phyloP scores from a whole-genome alignment of 2,113 vertebrate species.

The Myrmecophaga tridactyla region DNA sequence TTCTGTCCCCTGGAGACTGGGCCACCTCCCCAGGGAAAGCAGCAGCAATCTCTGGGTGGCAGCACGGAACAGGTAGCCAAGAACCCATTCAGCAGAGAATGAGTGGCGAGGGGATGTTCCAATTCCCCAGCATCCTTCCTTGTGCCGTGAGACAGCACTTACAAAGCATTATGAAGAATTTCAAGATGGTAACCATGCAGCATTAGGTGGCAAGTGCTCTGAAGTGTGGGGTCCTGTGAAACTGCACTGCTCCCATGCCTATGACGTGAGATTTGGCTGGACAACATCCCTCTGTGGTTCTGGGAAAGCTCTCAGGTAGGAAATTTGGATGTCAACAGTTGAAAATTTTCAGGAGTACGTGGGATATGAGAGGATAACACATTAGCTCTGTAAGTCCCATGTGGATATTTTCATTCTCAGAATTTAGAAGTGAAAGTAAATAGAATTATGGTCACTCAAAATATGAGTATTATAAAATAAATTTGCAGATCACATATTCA shows the following conservation, averaged over 20 bases:
- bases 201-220: neutral
- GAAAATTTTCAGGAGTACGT: neutral
- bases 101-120: too few relatives aligned
- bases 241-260: too few relatives aligned
- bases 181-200: neutral
- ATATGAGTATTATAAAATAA: neutral
- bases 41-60: neutral
- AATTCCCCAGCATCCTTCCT: neutral
- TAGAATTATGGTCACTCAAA: neutral
- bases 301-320: neutral
- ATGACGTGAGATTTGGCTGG: neutral
- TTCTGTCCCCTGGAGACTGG: too few relatives aligned
- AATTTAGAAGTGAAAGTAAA: neutral
- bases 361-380: neutral
- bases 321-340: too few relatives aligned
- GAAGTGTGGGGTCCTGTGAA: neutral
- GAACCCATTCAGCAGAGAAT: neutral
- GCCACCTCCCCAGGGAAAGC: neutral
- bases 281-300: too few relatives aligned
- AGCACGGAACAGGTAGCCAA: neutral
- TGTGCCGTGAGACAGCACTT: neutral
- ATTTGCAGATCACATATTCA: neutral
- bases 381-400: neutral
- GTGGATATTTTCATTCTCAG: neutral
- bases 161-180: neutral